Evolutionary conservation across 2,888 invertebrate species (phyloP), one percentile per base, ranked within the genome.

Genomic region (Axea sp.): DNA sequence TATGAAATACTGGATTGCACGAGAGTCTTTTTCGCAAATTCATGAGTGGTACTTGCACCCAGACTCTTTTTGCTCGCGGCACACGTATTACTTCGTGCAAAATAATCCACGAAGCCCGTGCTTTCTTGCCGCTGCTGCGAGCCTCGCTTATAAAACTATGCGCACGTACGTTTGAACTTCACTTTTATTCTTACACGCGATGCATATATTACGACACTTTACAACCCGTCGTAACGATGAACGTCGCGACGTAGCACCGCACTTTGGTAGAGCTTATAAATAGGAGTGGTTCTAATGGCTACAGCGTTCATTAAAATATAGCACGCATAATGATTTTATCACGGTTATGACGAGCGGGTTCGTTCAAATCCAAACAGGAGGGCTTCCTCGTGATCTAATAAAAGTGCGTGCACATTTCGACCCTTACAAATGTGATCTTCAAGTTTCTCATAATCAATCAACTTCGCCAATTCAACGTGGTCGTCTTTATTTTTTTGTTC

Each of bases 121-220:
- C 17, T 8, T 28, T 30, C 17, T 19, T 35, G 26, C 7, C 15
- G 35, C 17, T 9, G 33, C 30, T n/a, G 14, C 7, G 33, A 17
- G 22, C 15, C 30, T 6, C 24, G 57, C 41, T 28, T 47, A 47
- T 67, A 47, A 67, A 39, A 39, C 31, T 43, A 26, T 26, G 57
- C 49, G 49, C 41, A 33, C 39, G 28, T 49, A 68, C 49, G 41
- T 41, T 59, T 68, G 49, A 59, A 28, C 59, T 55, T 35, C 43
- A 65, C 53, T 57, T 59, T 68, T 59, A 59, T 55, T 59, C 57
- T 59, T 49, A 33, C 57, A 68, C 41, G 67, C 57, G 57, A 59
- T 59, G 41, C 49, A 68, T 68, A 59, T 57, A 68, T 59, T 41
- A 59, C 49, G 26, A 26, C 57, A 57, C 49, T 57, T 49, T 39